Evolutionary conservation across 1,140 invertebrate genomes (phyloP).

Genomic region (Sinella curviseta): DNA sequence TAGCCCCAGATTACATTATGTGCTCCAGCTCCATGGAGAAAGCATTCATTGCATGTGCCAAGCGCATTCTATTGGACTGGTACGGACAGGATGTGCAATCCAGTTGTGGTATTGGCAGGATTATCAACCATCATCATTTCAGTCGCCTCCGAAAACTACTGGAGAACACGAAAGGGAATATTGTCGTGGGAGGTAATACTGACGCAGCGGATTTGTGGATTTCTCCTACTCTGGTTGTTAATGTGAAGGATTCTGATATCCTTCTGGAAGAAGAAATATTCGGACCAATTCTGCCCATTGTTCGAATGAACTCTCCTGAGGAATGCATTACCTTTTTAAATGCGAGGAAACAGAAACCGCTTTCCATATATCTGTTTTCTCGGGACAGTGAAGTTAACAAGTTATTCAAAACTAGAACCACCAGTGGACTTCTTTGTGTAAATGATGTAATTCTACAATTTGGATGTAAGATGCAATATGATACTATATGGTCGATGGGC

Average conservation of each 20-base stretch:
- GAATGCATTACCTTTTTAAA: slow-evolving; percentile 53
- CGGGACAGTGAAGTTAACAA: slow-evolving; percentile 52
- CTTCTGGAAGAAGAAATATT: slow-evolving; percentile 58
- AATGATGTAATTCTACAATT: slow-evolving; percentile 92
- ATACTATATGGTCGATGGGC: no score
- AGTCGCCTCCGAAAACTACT: slow-evolving; percentile 30
- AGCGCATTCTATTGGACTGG: slow-evolving; percentile 57
- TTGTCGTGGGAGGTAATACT: slow-evolving; percentile 54
- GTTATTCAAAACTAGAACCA: slow-evolving; percentile 65
- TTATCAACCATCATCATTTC: slow-evolving; percentile 57
- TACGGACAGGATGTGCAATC: slow-evolving; percentile 59
- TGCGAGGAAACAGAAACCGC: slow-evolving; percentile 56
- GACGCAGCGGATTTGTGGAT: slow-evolving; percentile 52
- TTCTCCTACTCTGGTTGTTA: slow-evolving; percentile 53
- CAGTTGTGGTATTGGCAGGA: slow-evolving; percentile 58
- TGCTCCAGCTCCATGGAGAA: slow-evolving; percentile 55
- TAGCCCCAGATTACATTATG: slow-evolving; percentile 65
- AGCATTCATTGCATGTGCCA: slow-evolving; percentile 51
- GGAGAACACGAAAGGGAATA: slow-evolving; percentile 30
- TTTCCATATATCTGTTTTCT: slow-evolving; percentile 59
- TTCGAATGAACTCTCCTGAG: slow-evolving; percentile 53
- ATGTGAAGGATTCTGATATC: slow-evolving; percentile 48
- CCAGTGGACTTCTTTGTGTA: slow-evolving; percentile 77
- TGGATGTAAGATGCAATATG: slow-evolving; percentile 61
- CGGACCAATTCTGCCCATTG: slow-evolving; percentile 57